Conservation (phyloP, 2,113 vertebrate species). For the Clupea harengus region DNA sequence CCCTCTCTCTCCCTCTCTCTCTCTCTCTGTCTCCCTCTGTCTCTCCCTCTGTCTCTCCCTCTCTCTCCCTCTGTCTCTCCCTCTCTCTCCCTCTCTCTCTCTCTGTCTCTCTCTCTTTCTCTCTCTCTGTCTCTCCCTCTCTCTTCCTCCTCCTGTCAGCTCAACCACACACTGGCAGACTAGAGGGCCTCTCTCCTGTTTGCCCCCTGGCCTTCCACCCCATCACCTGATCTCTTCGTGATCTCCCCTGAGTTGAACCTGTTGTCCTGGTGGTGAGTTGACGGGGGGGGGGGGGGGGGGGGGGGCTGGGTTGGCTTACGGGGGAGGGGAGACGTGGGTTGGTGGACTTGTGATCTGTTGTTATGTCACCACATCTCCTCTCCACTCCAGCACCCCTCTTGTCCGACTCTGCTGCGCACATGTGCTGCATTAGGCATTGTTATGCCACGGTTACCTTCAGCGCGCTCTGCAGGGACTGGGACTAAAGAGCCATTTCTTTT, state of each 20-base stretch:
- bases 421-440: conserved; percentile 40
- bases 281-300: not conserved
- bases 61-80: too few species aligned
- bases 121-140: too few species aligned
- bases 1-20: not conserved
- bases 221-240: not conserved
- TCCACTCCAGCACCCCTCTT: not conserved
- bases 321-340: not conserved
- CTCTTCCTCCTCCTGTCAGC: too few species aligned
- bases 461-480: conserved; percentile 11
- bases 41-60: too few species aligned
- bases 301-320: not conserved
- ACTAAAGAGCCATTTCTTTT: conserved; percentile 32
- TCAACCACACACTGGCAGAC: not conserved
- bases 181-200: not conserved
- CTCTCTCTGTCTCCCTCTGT: not conserved
- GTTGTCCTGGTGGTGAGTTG: not conserved
- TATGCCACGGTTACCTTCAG: conserved; percentile 33
- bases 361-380: not conserved
- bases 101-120: too few species aligned
- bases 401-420: conserved; percentile 18
- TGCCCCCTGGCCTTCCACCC: not conserved
- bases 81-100: too few species aligned
- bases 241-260: not conserved
- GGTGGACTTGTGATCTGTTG: not conserved